phyloP scores from a whole-genome alignment of 2,888 invertebrate species.

The Neoitamus cyanurus region DNA sequence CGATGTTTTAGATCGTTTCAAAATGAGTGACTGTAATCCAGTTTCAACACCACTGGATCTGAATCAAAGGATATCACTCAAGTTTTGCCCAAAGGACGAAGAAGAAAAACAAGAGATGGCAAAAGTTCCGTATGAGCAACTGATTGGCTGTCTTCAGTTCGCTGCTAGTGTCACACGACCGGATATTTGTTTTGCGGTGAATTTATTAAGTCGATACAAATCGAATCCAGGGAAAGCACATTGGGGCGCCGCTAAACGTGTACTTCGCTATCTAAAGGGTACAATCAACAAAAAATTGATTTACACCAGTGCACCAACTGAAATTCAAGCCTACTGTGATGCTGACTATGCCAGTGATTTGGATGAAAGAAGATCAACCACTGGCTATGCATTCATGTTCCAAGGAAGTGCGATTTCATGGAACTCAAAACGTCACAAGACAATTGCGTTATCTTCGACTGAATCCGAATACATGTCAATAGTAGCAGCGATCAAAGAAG shows the following conservation, averaged over 20 bases:
- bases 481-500: too few relatives aligned
- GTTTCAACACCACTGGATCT: conserved; percentile 48
- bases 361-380: conserved; percentile 16
- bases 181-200: conserved; percentile 36
- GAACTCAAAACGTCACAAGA: too few relatives aligned
- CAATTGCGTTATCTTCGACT: background rate
- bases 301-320: background rate
- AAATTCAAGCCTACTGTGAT: background rate
- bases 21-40: conserved; percentile 53
- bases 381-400: conserved; percentile 13
- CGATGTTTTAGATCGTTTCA: conserved; percentile 53
- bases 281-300: background rate
- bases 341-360: background rate
- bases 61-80: conserved; percentile 47
- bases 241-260: too few relatives aligned
- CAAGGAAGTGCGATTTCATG: too few relatives aligned
- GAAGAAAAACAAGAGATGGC: conserved; percentile 21
- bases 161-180: conserved; percentile 30
- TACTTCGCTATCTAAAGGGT: background rate
- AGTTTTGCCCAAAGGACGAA: background rate
- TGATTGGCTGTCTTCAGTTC: conserved; percentile 44
- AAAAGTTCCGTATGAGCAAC: conserved; percentile 40
- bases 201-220: background rate
- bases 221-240: background rate
- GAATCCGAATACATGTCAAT: too few relatives aligned